These are phyloP conservation scores for Cynopterus brachyotis DNA, from an alignment of 2,113 vertebrate species.

Conservation along the genomic window DNA sequence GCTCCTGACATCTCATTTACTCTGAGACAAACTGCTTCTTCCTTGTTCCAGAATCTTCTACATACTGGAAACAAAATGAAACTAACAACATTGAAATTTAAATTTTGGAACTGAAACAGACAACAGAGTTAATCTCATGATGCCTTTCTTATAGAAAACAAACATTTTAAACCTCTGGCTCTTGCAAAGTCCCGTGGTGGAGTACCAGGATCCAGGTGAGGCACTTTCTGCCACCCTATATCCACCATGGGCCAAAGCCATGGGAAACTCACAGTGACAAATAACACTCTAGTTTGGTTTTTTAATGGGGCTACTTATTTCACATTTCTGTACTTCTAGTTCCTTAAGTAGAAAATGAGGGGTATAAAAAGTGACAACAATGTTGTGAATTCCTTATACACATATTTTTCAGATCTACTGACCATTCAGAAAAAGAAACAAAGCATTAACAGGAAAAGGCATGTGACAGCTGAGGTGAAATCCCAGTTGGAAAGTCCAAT, in stretches of 20 bases:
- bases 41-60: not conserved
- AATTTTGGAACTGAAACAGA: not conserved
- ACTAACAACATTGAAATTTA: not conserved
- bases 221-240: not conserved
- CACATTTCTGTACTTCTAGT: not conserved
- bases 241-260: not conserved
- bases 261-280: not conserved
- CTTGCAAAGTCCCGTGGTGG: not conserved
- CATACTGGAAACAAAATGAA: not conserved
- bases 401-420: not conserved
- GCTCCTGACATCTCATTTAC: not conserved
- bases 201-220: no score
- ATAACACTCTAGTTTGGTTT: not conserved
- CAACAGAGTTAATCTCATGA: not conserved
- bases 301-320: not conserved
- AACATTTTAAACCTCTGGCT: accelerated
- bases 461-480: not conserved
- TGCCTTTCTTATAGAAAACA: not conserved
- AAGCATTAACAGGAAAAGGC: not conserved
- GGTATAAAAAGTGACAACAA: not conserved
- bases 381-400: not conserved
- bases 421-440: not conserved
- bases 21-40: not conserved
- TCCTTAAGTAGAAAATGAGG: not conserved
- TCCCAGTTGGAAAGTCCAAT: not conserved